Evolutionary conservation across 2,113 vertebrate genomes (phyloP), one percentile per base, ranked within the genome.

Genomic region (Fukomys damarensis): DNA sequence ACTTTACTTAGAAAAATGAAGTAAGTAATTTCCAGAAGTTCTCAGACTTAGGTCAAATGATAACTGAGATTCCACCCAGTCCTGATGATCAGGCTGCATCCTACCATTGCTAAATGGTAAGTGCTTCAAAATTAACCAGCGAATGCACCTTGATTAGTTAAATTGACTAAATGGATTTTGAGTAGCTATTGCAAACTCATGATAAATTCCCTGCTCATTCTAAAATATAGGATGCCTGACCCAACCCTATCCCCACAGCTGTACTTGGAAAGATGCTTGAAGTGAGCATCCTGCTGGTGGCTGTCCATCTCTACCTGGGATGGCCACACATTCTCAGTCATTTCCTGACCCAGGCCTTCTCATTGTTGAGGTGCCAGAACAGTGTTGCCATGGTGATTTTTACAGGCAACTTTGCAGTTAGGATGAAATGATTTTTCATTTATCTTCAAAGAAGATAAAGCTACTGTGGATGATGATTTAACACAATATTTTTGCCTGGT

Each of bases 341-440:
- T 41, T 80, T 77, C 68, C 46, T 26, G 11, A 0, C 14, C 43
- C n/a, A 35, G 30, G 24, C 38, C 46, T 95, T 87, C 76, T 84
- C 58, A 35, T 20, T 56, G 17, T 72, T 59, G 63, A 43, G 85
- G 84, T 66, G 70, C 35, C 46, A 32, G 43, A 43, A 26, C 30
- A 13, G 24, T 9, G 49, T 95, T 95, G 84, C 95, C 95, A 82
- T 92, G 86, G 86, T 84, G 66, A 80, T 68, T 77, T 49, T 94
- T 65, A 94, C 66, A 12, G 54, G 22, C 52, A 79, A n/a, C 83
- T 74, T 58, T 92, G 59, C 84, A 72, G 74, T 93, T 94, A 82
- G 38, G 66, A 84, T 80, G 68, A 95, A 65, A 88, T 92, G 32
- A 89, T 74, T 86, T 81, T 76, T 41, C 74, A n/a, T n/a, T n/a